Evolutionary conservation across 2,888 invertebrate genomes (phyloP).

Genomic region (Drosophila kuntzei): DNA sequence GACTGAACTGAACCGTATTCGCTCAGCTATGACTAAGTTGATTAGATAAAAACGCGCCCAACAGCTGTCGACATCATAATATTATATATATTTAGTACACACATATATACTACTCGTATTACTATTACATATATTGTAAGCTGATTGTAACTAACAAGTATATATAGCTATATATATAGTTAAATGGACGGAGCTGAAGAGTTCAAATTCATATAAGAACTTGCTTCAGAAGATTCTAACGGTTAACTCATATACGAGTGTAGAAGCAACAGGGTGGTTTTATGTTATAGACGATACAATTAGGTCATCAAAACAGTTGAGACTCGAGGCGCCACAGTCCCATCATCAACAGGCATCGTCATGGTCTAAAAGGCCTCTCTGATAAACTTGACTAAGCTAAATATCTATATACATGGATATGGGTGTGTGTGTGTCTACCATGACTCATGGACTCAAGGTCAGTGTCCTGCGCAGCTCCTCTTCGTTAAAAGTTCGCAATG

Average conservation of each 20-base stretch:
- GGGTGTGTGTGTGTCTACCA: neutral
- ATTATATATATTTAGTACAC: too few relatives aligned
- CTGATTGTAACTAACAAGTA: constrained; percentile 10
- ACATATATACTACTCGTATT: constrained; percentile 11
- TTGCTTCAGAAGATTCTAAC: constrained; percentile 3
- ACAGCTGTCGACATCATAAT: constrained; percentile 45
- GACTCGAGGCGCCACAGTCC: constrained; percentile 49
- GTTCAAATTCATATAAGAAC: neutral
- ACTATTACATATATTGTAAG: constrained; percentile 16
- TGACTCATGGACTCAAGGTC: constrained; percentile 40
- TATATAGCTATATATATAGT: neutral
- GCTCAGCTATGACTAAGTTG: constrained; percentile 29
- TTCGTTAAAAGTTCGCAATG: constrained; percentile 1
- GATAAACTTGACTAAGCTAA: constrained; percentile 18
- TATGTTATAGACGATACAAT: constrained; percentile 34
- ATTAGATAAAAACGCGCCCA: constrained; percentile 58
- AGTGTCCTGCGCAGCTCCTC: constrained; percentile 18
- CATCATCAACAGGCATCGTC: constrained; percentile 50
- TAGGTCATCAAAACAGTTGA: constrained; percentile 55
- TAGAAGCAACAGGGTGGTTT: constrained; percentile 38
- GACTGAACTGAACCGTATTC: constrained; percentile 49
- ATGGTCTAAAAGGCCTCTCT: constrained; percentile 15
- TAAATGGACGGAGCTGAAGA: neutral
- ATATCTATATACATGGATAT: neutral
- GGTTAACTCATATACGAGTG: constrained; percentile 2